These are phyloP conservation scores for Drosophila limbata DNA, from an alignment of 2,888 invertebrate species.

Conservation along the genomic window DNA sequence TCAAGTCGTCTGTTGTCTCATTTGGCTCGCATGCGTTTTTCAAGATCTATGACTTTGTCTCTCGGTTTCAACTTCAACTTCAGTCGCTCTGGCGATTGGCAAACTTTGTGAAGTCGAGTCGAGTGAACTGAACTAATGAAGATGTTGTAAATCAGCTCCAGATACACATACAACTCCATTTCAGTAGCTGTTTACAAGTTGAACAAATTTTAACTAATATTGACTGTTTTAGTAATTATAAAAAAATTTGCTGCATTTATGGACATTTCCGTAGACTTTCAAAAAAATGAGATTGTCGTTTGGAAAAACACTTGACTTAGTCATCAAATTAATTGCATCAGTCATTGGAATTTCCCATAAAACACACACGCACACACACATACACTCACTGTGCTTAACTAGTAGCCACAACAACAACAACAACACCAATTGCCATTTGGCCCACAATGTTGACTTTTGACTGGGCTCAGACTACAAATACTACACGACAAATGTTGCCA, in stretches of 20 bases:
- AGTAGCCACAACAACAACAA: conserved; percentile 14
- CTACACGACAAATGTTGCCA: conserved; percentile 39
- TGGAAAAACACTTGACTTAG: conserved; percentile 12
- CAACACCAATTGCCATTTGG: conserved; percentile 36
- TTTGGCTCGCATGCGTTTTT: conserved; percentile 69
- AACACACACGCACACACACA: conserved; percentile 1
- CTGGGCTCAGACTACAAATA: conserved; percentile 29
- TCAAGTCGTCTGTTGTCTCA: conserved; percentile 73
- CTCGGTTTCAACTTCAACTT: background rate
- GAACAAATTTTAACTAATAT: conserved; percentile 1
- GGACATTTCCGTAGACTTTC: conserved; percentile 1
- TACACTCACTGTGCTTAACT: conserved; percentile 38
- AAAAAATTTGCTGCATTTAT: conserved; percentile 4
- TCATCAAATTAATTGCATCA: conserved; percentile 17
- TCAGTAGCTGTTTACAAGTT: conserved; percentile 2
- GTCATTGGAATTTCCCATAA: conserved; percentile 19
- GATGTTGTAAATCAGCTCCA: conserved; percentile 40
- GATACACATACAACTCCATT: conserved; percentile 9
- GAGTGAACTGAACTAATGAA: conserved; percentile 30
- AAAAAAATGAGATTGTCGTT: background rate
- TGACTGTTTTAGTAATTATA: conserved; percentile 1
- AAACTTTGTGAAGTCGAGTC: conserved; percentile 22
- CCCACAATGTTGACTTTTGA: conserved; percentile 41
- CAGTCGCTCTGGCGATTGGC: conserved; percentile 44
- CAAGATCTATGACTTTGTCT: conserved; percentile 58